Conservation (phyloP, 2,888 invertebrate genomes). For the Neoascia interrupta region DNA sequence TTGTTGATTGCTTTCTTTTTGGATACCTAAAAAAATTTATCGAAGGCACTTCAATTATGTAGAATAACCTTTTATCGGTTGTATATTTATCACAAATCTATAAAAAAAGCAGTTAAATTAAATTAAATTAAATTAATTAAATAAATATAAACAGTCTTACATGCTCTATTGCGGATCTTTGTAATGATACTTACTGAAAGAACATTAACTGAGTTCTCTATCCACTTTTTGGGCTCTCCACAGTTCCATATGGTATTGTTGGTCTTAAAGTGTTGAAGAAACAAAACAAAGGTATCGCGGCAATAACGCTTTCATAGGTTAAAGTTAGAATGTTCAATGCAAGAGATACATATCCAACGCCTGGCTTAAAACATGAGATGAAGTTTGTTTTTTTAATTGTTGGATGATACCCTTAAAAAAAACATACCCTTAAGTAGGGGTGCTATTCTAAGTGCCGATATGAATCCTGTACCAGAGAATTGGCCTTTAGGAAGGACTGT, state of each 20-base stretch:
- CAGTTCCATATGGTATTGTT: slow-evolving; percentile 85
- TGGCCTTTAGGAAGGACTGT: slow-evolving; percentile 91
- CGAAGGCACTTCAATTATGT: slow-evolving; percentile 5
- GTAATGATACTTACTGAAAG: too few relatives aligned
- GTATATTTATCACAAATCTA: slow-evolving; percentile 3
- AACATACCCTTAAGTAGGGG: slow-evolving; percentile 89
- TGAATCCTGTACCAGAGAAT: slow-evolving; percentile 88
- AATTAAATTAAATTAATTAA: too few relatives aligned
- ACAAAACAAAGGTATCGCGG: slow-evolving; percentile 90
- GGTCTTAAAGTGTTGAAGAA: slow-evolving; percentile 85
- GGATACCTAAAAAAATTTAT: slow-evolving; percentile 43
- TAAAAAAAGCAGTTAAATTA: background rate
- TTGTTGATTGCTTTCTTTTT: background rate
- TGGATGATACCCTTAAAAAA: accelerated
- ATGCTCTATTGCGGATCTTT: slow-evolving; percentile 20
- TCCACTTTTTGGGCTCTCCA: slow-evolving; percentile 73
- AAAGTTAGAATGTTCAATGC: slow-evolving; percentile 88
- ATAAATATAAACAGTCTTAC: too few relatives aligned
- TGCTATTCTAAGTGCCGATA: slow-evolving; percentile 87
- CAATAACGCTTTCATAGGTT: slow-evolving; percentile 90
- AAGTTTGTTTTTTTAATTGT: background rate
- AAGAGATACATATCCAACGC: slow-evolving; percentile 91
- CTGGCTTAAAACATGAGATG: slow-evolving; percentile 76
- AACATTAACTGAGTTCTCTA: too few relatives aligned
- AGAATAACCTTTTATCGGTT: background rate